Evolutionary conservation across 2,888 invertebrate species (phyloP), one percentile per base, ranked within the genome.

Genomic region (Cartodere bifasciata): DNA sequence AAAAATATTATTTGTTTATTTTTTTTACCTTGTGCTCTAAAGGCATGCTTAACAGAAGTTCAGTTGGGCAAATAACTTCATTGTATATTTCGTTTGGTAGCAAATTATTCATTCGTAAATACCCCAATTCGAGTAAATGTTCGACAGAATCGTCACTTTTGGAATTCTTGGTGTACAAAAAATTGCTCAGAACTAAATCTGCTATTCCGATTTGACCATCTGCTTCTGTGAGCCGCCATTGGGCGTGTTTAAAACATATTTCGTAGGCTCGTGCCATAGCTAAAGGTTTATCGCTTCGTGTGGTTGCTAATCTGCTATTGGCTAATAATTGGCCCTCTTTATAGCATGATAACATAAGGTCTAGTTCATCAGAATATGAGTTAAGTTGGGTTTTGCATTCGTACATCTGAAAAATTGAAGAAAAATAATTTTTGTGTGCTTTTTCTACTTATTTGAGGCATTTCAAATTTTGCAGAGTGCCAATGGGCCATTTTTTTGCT

Each of bases 161-260:
- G 1, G 92, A 91, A 29, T 90, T 87, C 58, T 97, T 94, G 0
- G 91, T 95, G 55, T 98, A 91, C 70, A 97, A 65, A 61, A 99
- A 99, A 57, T 94, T 95, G 33, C 90, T 84, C 3, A 99, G 72
- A 33, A 91, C 81, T 35, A 97, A 70, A 64, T 99, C 95, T 0
- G 97, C 90, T 41, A 98, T 90, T 35, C 95, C 95, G 31, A 97
- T 77, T 61, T 95, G 97, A 0, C 98, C 98, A 62, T 98, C 97
- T 1, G 85, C 82, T 57, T 98, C 95, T 0, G 97, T 99, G 41
- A 98, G 72, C 21, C 95, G 63, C 98, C 98, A 99, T 51, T 91
- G 85, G 3, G 97, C 97, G 50, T 91, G 87, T 61, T 95, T 94
- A 62, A 99, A 98, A 60, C 92, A 97, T 48, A 98, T 95, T 65